These are phyloP conservation scores for Coregonus suidteri DNA, from an alignment of 2,797 vertebrate genomes.

Conservation along the genomic window DNA sequence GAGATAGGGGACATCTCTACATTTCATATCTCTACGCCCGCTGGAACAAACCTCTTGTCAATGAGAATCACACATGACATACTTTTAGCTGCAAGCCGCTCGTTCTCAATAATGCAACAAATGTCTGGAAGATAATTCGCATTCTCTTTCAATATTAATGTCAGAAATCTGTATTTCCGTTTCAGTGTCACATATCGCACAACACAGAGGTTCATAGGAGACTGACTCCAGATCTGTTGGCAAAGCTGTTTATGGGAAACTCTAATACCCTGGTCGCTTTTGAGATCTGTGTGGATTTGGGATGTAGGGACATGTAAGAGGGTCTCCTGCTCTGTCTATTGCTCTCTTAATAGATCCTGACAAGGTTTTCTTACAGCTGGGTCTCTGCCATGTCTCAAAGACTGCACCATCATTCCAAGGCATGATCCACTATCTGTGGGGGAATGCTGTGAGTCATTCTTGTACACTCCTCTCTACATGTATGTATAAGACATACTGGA, in stretches of 20 bases:
- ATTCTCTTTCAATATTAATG: slow-evolving; percentile 69
- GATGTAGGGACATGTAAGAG: background rate
- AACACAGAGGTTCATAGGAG: slow-evolving; percentile 3
- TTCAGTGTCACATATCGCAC: slow-evolving; percentile 37
- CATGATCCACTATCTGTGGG: slow-evolving; percentile 3
- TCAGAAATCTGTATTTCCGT: slow-evolving; percentile 69
- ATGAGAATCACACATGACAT: slow-evolving; percentile 65
- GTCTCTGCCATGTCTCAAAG: slow-evolving; percentile 34
- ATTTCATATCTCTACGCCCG: slow-evolving; percentile 43
- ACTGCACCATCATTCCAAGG: slow-evolving; percentile 37
- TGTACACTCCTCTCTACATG: background rate
- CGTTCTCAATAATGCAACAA: slow-evolving; percentile 68
- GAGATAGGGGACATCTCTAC: slow-evolving; percentile 38
- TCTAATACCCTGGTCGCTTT: background rate
- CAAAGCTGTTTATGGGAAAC: background rate
- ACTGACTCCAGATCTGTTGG: background rate
- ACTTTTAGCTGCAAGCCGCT: slow-evolving; percentile 65
- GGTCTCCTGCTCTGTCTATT: slow-evolving; percentile 46
- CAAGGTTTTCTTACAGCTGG: slow-evolving; percentile 60
- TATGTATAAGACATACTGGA: background rate
- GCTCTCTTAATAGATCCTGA: slow-evolving; percentile 12
- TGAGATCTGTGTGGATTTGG: background rate
- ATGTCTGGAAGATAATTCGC: slow-evolving; percentile 64
- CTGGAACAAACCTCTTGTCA: slow-evolving; percentile 56
- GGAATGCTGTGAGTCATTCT: slow-evolving; percentile 13